Evolutionary conservation across 2,113 vertebrate genomes (phyloP).

Genomic region (Mesitornis unicolor): DNA sequence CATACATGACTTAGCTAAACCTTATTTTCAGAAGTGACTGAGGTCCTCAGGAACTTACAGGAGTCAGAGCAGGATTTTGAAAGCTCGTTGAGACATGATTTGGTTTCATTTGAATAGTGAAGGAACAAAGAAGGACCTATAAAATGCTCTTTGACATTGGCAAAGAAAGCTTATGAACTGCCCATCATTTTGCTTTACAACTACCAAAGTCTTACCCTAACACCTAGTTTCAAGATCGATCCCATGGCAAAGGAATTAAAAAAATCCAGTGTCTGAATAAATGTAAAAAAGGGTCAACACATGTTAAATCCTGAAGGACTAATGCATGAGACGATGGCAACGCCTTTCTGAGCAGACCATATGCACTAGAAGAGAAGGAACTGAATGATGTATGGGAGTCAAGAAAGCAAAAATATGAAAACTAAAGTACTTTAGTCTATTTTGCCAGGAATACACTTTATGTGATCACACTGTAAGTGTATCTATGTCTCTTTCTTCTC

Average conservation of each 20-base stretch:
- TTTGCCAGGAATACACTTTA: not conserved
- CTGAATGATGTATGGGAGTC: not conserved
- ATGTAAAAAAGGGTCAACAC: not conserved
- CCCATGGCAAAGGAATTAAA: not conserved
- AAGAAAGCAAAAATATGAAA: not conserved
- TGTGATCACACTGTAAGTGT: not conserved
- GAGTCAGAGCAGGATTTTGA: not conserved
- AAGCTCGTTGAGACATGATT: not conserved
- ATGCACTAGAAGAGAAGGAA: not conserved
- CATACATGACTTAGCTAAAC: not conserved
- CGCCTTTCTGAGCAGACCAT: not conserved
- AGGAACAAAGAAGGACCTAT: not conserved
- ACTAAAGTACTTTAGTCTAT: not conserved
- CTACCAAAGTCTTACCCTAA: not conserved
- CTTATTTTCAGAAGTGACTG: not conserved
- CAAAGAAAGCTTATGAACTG: not conserved
- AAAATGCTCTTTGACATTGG: fast-evolving
- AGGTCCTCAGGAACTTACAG: not conserved
- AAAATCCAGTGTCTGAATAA: not conserved
- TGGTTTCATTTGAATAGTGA: not conserved
- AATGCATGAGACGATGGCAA: not conserved
- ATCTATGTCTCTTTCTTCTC: not conserved
- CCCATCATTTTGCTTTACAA: not conserved
- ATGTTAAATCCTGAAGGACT: not conserved
- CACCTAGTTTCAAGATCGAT: not conserved